A percentile compares a stretch with the other conserved stretches of the same genome.
phyloP scores from a whole-genome alignment of 30 jellyfish, hydroid and myxozoan species.

The Aurelia coerulea region DNA sequence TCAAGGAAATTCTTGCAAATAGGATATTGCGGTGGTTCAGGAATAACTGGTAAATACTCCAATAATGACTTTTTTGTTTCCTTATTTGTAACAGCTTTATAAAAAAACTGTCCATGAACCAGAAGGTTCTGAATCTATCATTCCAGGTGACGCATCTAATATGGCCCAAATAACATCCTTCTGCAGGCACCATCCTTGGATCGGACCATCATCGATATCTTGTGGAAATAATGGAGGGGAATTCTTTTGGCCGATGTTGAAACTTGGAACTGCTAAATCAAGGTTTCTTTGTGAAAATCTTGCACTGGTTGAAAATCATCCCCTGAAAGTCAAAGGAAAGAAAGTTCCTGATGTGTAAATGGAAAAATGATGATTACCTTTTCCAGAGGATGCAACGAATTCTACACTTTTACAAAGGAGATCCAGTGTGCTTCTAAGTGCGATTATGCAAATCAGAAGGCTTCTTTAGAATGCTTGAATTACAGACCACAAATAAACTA shows the following conservation, averaged over 20 bases:
- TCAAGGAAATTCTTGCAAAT: slow-evolving; percentile 47
- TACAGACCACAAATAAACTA: no score
- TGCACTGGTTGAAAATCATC: background rate
- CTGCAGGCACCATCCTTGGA: slow-evolving; percentile 18
- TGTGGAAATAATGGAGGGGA: slow-evolving; percentile 40
- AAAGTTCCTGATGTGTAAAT: background rate
- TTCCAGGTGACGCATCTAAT: slow-evolving; percentile 33
- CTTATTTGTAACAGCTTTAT: slow-evolving; percentile 15
- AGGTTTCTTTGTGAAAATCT: slow-evolving; percentile 5
- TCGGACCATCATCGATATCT: background rate
- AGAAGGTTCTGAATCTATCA: slow-evolving; percentile 1
- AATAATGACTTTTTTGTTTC: slow-evolving; percentile 30
- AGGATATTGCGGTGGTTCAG: slow-evolving; percentile 44
- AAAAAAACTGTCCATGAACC: slow-evolving; percentile 42
- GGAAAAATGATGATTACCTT: background rate
- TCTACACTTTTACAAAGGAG: no score
- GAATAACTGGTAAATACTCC: slow-evolving; percentile 63
- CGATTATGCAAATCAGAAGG: no score
- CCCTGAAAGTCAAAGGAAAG: slow-evolving; percentile 13
- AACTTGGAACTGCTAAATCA: slow-evolving; percentile 4
- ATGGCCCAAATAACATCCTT: slow-evolving; percentile 51
- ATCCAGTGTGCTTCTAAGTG: no score
- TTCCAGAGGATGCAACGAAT: no score
- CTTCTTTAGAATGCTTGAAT: no score
- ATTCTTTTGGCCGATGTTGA: slow-evolving; percentile 26